phyloP scores from a whole-genome alignment of 1,140 invertebrate species.

The Scaptomyza montana region DNA sequence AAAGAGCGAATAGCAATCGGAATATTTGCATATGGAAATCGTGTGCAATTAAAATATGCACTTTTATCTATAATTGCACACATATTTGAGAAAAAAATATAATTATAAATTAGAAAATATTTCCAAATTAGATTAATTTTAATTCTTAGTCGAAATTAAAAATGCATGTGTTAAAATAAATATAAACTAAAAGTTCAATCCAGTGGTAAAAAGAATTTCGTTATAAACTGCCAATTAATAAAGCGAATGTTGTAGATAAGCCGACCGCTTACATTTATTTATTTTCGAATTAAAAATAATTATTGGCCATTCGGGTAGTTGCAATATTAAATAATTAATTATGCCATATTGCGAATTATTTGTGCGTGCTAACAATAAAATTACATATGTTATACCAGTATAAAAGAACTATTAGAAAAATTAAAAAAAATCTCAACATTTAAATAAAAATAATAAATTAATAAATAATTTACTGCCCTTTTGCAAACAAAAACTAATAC shows the following conservation, averaged over 20 bases:
- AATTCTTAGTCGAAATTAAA: no score
- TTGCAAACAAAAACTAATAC: conserved; percentile 70
- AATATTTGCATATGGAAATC: conserved; percentile 25
- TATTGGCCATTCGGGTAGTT: no score
- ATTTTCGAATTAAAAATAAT: neutral
- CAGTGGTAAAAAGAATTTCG: no score
- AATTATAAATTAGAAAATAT: neutral
- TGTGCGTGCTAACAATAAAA: neutral
- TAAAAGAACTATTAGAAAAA: neutral
- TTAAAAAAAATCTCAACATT: neutral
- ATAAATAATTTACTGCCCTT: conserved; percentile 68
- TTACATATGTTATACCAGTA: no score
- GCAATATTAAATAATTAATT: conserved; percentile 2
- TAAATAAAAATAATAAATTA: conserved; percentile 17
- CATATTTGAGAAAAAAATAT: neutral
- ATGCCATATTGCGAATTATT: neutral
- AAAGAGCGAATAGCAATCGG: conserved; percentile 15
- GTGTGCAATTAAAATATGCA: conserved; percentile 1
- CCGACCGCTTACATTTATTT: neutral
- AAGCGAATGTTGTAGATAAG: neutral
- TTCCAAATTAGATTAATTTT: no score
- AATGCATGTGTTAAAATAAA: no score
- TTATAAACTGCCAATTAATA: neutral
- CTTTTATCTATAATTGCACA: conserved; percentile 1
- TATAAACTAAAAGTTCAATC: no score